These are phyloP conservation scores for Pelagia noctiluca DNA, from an alignment of 30 jellyfish, hydroid and myxozoan species.

Conservation along the genomic window DNA sequence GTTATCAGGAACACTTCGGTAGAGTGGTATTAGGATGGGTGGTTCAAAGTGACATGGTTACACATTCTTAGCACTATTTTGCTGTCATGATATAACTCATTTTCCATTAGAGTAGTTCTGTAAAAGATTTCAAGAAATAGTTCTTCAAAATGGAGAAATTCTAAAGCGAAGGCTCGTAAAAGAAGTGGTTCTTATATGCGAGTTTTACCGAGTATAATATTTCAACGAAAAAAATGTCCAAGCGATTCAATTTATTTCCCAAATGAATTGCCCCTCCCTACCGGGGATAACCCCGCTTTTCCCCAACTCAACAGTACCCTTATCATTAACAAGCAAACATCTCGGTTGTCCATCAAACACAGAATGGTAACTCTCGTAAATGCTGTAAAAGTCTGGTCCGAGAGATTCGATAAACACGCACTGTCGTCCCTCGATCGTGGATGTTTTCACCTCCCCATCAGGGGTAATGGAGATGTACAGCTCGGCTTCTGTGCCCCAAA, in stretches of 20 bases:
- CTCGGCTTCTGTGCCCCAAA: constrained; percentile 98
- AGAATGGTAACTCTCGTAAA: constrained; percentile 91
- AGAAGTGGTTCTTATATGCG: no score
- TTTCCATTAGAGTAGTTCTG: no score
- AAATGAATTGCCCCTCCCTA: constrained; percentile 87
- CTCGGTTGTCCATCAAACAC: constrained; percentile 90
- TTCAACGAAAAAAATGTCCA: background rate
- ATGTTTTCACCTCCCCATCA: constrained; percentile 85
- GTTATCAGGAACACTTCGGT: no score
- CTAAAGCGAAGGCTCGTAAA: background rate
- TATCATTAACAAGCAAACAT: constrained; percentile 74
- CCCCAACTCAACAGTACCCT: constrained; percentile 63
- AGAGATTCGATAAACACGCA: constrained; percentile 93
- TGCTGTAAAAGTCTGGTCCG: constrained; percentile 83
- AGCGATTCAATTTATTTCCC: constrained; percentile 72
- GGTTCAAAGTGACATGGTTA: no score
- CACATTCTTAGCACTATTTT: no score
- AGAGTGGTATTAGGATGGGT: no score
- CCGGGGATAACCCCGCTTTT: constrained; percentile 71
- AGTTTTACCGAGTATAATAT: background rate
- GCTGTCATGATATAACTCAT: no score
- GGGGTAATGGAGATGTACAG: constrained; percentile 83
- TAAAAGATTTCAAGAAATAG: no score
- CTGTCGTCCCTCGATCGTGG: constrained; percentile 95
- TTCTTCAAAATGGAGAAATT: no score